Percentiles rank a stretch among this genome's conserved stretches.
These are phyloP conservation scores for Chloropsis hardwickii DNA, from an alignment of 2,113 vertebrate genomes.

Conservation along the genomic window DNA sequence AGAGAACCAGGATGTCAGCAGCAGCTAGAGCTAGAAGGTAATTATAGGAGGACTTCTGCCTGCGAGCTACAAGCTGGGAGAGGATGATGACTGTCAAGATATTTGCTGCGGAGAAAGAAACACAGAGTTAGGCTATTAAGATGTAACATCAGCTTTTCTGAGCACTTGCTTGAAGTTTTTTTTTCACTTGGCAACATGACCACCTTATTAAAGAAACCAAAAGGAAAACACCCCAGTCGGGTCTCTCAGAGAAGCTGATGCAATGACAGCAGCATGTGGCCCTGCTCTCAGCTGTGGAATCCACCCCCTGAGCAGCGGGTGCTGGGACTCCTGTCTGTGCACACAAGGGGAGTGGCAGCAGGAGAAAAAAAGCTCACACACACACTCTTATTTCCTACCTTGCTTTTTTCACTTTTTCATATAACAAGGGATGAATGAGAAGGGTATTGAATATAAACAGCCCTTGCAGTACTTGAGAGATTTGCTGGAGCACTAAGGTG, in stretches of 20 bases:
- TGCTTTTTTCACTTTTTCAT: neutral
- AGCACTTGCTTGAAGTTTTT: neutral
- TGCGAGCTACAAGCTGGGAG: slow-evolving; percentile 90
- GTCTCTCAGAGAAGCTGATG: neutral
- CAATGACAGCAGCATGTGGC: neutral
- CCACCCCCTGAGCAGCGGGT: neutral
- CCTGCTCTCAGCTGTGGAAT: neutral
- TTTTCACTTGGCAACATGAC: neutral
- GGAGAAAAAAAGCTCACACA: neutral
- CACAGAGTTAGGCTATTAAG: neutral
- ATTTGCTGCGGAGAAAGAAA: slow-evolving; percentile 82
- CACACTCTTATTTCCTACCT: neutral
- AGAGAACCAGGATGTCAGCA: slow-evolving; percentile 92
- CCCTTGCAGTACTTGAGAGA: neutral
- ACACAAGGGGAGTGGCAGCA: neutral
- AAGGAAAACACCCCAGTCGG: neutral
- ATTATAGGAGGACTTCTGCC: slow-evolving; percentile 98
- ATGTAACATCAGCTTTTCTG: neutral
- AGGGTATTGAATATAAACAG: neutral
- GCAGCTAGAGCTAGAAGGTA: slow-evolving; percentile 95
- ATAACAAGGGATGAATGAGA: neutral
- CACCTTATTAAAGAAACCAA: neutral
- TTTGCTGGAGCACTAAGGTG: neutral
- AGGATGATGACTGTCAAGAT: slow-evolving; percentile 95
- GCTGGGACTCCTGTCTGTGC: neutral